Conservation (phyloP, 2,113 vertebrate genomes). For the Telmatochromis sp. region DNA sequence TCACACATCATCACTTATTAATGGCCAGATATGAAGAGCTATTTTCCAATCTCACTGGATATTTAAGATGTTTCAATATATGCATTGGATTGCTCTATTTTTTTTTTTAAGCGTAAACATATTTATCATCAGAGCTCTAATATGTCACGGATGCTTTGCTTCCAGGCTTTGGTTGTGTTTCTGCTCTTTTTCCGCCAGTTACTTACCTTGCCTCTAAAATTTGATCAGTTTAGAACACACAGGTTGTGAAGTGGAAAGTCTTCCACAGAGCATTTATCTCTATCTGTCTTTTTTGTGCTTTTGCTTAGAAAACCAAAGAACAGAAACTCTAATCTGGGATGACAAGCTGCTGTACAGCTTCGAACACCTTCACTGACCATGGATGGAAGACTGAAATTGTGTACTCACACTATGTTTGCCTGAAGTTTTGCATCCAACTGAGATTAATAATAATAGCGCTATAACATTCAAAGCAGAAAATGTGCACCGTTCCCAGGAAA, state of each 20-base stretch:
- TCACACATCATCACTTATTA: conserved; percentile 64
- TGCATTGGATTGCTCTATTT: not conserved
- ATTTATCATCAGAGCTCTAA: not conserved
- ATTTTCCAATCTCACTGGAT: conserved; percentile 48
- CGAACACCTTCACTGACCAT: conserved; percentile 43
- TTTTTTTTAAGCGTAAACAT: conserved; percentile 21
- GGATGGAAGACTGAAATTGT: conserved; percentile 41
- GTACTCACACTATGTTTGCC: conserved; percentile 28
- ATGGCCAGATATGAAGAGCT: conserved; percentile 39
- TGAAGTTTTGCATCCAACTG: conserved; percentile 34
- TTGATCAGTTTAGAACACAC: not conserved
- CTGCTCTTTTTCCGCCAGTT: conserved; percentile 21
- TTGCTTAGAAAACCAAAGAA: not conserved
- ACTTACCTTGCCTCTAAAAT: not conserved
- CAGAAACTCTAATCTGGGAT: conserved; percentile 35
- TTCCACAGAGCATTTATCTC: not conserved
- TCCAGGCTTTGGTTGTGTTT: conserved; percentile 27
- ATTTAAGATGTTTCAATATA: conserved; percentile 23
- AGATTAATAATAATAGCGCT: conserved; percentile 24
- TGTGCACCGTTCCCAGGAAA: not conserved
- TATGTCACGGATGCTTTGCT: not conserved
- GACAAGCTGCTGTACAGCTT: conserved; percentile 46
- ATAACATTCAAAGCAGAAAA: conserved; percentile 33
- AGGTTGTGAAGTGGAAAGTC: not conserved
- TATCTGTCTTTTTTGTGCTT: not conserved